Conservation (phyloP, 2,113 vertebrate genomes). For the Sigmodon hispidus region DNA sequence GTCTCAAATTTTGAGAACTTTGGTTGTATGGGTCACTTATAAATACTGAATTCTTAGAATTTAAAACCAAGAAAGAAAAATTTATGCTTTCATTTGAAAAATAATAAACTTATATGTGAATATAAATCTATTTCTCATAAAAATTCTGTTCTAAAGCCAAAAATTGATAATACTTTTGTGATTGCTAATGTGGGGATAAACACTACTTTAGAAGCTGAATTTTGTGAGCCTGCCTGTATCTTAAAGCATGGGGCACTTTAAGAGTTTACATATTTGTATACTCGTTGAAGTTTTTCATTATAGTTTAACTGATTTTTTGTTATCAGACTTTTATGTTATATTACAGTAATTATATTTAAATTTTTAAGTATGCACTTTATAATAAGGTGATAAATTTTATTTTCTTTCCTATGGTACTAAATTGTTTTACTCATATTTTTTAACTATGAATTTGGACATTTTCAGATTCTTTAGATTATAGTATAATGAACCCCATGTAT, state of each 20-base stretch:
- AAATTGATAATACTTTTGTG: background rate
- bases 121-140: background rate
- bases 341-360: conserved; percentile 49
- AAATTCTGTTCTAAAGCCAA: conserved; percentile 2
- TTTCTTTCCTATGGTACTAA: background rate
- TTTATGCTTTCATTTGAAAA: conserved; percentile 23
- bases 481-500: background rate
- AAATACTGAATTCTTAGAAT: conserved; percentile 41
- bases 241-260: conserved; percentile 38
- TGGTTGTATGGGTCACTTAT: background rate
- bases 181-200: conserved; percentile 24
- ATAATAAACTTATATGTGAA: background rate
- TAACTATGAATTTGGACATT: conserved; percentile 2
- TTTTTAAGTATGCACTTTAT: background rate
- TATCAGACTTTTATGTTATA: conserved; percentile 19
- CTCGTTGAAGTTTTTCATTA: conserved; percentile 27
- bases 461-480: conserved; percentile 31
- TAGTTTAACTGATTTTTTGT: conserved; percentile 2
- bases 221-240: background rate
- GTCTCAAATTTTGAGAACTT: background rate
- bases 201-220: conserved; percentile 27
- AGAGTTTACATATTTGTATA: background rate
- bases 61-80: conserved; percentile 40
- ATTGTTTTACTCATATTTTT: conserved; percentile 37
- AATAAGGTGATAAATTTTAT: conserved; percentile 21